phyloP scores from a whole-genome alignment of 2,797 vertebrate species.

The Antrozous pallidus region DNA sequence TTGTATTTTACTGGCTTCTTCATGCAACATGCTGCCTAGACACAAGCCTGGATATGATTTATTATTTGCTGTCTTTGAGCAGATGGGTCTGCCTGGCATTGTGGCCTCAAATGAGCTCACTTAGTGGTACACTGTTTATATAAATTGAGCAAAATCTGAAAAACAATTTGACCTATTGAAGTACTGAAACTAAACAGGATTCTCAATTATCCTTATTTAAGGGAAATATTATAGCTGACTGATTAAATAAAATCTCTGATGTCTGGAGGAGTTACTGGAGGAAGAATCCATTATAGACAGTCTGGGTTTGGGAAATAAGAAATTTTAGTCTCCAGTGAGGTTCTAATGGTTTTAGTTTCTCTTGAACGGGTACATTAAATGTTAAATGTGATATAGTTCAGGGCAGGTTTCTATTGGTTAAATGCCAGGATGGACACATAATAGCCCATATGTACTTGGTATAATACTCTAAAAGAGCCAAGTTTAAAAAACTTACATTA shows the following conservation, averaged over 20 bases:
- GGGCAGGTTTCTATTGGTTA: slow-evolving; percentile 23
- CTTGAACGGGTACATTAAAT: background rate
- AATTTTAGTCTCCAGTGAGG: background rate
- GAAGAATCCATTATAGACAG: background rate
- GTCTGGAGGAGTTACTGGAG: slow-evolving; percentile 33
- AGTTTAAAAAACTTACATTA: background rate
- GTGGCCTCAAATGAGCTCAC: background rate
- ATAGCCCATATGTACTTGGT: background rate
- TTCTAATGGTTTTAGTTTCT: slow-evolving; percentile 22
- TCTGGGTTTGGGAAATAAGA: slow-evolving; percentile 37
- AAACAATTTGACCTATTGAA: slow-evolving; percentile 48
- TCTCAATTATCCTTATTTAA: slow-evolving; percentile 52
- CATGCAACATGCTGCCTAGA: background rate
- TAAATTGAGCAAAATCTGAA: slow-evolving; percentile 15
- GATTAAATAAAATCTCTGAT: slow-evolving; percentile 58
- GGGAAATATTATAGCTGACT: slow-evolving; percentile 29
- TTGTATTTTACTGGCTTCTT: background rate
- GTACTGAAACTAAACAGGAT: slow-evolving; percentile 18
- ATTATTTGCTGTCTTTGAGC: slow-evolving; percentile 45
- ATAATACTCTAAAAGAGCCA: background rate
- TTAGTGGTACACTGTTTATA: slow-evolving; percentile 38
- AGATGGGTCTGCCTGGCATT: slow-evolving; percentile 47
- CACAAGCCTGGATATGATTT: slow-evolving; percentile 3
- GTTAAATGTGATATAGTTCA: background rate
- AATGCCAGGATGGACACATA: background rate